These are phyloP conservation scores for Diuraphis noxia DNA, from an alignment of 1,140 invertebrate species.

Conservation along the genomic window DNA sequence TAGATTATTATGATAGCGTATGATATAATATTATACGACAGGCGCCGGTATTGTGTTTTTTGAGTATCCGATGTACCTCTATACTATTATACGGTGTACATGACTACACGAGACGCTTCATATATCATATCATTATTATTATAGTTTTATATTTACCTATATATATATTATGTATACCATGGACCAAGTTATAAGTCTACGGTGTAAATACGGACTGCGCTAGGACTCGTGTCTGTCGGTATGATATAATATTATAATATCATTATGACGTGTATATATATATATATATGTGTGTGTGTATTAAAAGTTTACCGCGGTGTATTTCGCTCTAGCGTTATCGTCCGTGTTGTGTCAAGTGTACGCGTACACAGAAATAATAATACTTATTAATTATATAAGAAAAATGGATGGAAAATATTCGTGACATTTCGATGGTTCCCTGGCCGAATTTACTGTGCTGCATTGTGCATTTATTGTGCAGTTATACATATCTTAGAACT, in stretches of 20 bases:
- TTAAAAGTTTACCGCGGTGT: background rate
- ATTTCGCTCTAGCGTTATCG: no score
- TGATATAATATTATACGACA: background rate
- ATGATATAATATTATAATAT: background rate
- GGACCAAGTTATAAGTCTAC: background rate
- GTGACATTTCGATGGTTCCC: constrained; percentile 26
- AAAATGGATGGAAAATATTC: constrained; percentile 9
- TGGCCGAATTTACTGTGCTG: background rate
- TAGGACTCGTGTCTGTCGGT: background rate
- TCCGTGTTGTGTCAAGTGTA: background rate
- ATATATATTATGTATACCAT: background rate
- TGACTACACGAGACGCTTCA: background rate
- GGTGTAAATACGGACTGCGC: background rate
- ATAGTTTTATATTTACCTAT: background rate
- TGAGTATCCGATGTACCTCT: background rate
- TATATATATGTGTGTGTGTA: no score
- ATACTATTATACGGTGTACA: background rate
- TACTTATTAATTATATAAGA: background rate
- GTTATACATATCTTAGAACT: background rate
- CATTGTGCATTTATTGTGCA: background rate
- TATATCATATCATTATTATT: no score
- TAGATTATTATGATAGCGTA: background rate
- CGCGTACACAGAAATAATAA: background rate
- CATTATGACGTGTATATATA: background rate
- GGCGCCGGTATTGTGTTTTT: background rate